Percentiles rank a stretch among this genome's conserved stretches.
phyloP scores from a whole-genome alignment of 2,888 invertebrate genomes.

The Minunthozetes semirufus region DNA sequence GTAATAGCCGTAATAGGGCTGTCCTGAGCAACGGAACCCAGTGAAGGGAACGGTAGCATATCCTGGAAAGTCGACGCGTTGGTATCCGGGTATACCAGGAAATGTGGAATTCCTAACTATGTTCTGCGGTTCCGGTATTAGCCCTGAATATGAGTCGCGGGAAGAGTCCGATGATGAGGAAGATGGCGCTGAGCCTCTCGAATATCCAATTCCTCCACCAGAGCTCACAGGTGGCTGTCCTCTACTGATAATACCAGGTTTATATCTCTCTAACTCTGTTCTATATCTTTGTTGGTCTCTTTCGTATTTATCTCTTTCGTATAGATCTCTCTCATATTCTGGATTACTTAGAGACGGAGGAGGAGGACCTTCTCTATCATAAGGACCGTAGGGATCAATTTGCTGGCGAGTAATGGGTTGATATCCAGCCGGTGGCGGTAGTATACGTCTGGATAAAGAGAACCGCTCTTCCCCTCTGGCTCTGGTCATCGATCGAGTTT shows the following conservation, averaged over 20 bases:
- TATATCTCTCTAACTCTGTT: too few species aligned
- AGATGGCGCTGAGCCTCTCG: neutral
- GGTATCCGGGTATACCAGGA: constrained; percentile 33
- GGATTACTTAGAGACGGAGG: too few species aligned
- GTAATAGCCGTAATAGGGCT: constrained; percentile 36
- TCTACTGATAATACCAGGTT: too few species aligned
- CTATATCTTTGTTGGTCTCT: too few species aligned
- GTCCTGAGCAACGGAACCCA: constrained; percentile 33
- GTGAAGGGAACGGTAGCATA: constrained; percentile 37
- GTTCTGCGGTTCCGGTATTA: constrained; percentile 24
- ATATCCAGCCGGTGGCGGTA: too few species aligned
- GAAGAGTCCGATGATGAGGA: too few species aligned
- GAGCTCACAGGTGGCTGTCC: neutral
- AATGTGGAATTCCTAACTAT: constrained; percentile 31
- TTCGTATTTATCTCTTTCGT: too few species aligned
- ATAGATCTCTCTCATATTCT: too few species aligned
- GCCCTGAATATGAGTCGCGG: neutral
- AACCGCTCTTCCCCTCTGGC: neutral
- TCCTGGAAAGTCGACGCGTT: constrained; percentile 33
- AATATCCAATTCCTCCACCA: neutral
- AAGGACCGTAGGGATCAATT: too few species aligned
- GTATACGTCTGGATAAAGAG: neutral
- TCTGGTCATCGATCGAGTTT: neutral
- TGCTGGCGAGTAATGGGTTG: too few species aligned
- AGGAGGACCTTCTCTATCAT: too few species aligned